Evolutionary conservation across 1,140 invertebrate species (phyloP).

Genomic region (Drosophila novamexicana): DNA sequence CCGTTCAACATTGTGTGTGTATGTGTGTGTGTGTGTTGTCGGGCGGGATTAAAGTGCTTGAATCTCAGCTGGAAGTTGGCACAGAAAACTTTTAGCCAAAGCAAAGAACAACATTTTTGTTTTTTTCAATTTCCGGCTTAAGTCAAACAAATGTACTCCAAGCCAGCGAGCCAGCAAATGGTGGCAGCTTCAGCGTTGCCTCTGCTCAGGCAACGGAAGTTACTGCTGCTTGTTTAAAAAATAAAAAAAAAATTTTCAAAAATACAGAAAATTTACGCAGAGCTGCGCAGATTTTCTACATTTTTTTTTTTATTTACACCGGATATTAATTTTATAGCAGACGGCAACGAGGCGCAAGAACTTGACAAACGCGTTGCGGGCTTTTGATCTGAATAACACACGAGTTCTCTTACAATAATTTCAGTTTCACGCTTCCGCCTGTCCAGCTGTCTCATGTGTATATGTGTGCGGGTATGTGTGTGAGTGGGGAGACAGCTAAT

Average conservation of each 20-base stretch:
- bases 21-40: neutral
- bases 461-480: neutral
- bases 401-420: conserved; percentile 66
- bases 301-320: conserved; percentile 80
- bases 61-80: conserved; percentile 39
- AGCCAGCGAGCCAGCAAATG: conserved; percentile 29
- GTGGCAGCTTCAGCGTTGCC: conserved; percentile 20
- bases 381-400: conserved; percentile 68
- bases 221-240: conserved; percentile 73
- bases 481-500: conserved; percentile 62
- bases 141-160: conserved; percentile 78
- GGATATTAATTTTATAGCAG: conserved; percentile 82
- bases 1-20: neutral
- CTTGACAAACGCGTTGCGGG: conserved; percentile 70
- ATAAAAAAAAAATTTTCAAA: conserved; percentile 11
- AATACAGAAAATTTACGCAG: conserved; percentile 4
- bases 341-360: conserved; percentile 44
- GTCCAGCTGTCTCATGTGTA: conserved; percentile 60
- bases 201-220: conserved; percentile 64
- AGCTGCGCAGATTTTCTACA: conserved; percentile 44
- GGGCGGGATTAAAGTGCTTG: conserved; percentile 10
- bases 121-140: conserved; percentile 82
- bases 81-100: conserved; percentile 58
- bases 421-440: conserved; percentile 67
- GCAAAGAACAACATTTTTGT: conserved; percentile 66